phyloP scores from a whole-genome alignment of 2,113 vertebrate species.

The Entosphenus tridentatus region DNA sequence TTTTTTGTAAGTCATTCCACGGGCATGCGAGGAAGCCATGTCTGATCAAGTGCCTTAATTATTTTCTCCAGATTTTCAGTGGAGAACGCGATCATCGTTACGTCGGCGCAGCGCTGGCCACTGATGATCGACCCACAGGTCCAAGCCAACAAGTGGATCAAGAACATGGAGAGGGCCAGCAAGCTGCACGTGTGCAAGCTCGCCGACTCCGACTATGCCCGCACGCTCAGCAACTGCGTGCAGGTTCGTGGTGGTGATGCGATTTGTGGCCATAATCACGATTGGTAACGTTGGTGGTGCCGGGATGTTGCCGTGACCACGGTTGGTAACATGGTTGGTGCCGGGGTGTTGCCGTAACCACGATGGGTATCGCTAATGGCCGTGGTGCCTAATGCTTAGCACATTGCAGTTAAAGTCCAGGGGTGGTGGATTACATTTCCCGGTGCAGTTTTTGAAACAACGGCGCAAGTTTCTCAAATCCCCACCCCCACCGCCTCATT shows the following conservation, averaged over 20 bases:
- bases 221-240: constrained; percentile 11
- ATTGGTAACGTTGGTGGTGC: no score
- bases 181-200: constrained; percentile 15
- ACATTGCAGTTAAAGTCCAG: no score
- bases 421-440: no score
- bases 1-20: no score
- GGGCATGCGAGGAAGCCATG: neutral
- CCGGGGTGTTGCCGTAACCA: no score
- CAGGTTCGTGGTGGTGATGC: neutral
- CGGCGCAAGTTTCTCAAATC: no score
- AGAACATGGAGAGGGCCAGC: constrained; percentile 14
- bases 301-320: no score
- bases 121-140: constrained; percentile 13
- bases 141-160: constrained; percentile 14
- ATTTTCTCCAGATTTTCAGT: constrained; percentile 13
- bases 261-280: neutral
- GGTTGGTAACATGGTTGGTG: no score
- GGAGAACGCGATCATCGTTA: constrained; percentile 14
- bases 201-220: constrained; percentile 8
- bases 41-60: neutral
- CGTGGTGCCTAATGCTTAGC: no score
- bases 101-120: constrained; percentile 11
- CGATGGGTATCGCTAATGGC: no score
- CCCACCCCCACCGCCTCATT: no score
- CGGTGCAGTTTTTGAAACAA: no score